Conservation (phyloP, 2,797 vertebrate species). For the Arremon brunneinucha region DNA sequence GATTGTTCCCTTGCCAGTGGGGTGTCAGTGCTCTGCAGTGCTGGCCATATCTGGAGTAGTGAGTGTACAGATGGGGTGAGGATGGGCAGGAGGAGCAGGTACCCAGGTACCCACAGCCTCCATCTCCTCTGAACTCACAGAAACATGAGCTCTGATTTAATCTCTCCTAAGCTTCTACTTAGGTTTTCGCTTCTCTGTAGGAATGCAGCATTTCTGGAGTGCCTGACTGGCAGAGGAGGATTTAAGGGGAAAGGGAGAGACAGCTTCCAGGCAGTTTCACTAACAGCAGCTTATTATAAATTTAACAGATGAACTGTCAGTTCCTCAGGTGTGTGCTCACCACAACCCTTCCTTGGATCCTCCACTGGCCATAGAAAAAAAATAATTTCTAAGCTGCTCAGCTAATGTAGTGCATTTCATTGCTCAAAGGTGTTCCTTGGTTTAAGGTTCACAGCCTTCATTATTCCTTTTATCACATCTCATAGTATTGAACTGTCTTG, state of each 20-base stretch:
- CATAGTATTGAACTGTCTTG: neutral
- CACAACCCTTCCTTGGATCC: neutral
- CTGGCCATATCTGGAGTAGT: neutral
- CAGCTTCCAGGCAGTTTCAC: neutral
- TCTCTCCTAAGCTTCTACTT: neutral
- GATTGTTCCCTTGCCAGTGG: neutral
- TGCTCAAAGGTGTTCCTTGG: neutral
- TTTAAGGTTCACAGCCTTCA: neutral
- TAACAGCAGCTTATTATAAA: conserved; percentile 42
- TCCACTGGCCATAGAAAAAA: neutral
- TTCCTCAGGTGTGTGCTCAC: neutral
- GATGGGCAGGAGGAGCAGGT: neutral
- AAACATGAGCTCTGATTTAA: neutral
- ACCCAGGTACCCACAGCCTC: accelerated
- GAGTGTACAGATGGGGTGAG: neutral
- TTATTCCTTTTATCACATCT: neutral
- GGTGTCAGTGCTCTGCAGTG: neutral
- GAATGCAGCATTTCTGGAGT: neutral
- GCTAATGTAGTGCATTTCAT: neutral
- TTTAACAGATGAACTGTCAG: conserved; percentile 21
- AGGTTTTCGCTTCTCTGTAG: neutral
- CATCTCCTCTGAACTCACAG: neutral
- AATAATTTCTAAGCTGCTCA: neutral
- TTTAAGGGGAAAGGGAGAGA: neutral
- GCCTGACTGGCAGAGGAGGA: conserved; percentile 15